Conservation (phyloP, 2,797 vertebrate genomes). For the Amniataba percoides region DNA sequence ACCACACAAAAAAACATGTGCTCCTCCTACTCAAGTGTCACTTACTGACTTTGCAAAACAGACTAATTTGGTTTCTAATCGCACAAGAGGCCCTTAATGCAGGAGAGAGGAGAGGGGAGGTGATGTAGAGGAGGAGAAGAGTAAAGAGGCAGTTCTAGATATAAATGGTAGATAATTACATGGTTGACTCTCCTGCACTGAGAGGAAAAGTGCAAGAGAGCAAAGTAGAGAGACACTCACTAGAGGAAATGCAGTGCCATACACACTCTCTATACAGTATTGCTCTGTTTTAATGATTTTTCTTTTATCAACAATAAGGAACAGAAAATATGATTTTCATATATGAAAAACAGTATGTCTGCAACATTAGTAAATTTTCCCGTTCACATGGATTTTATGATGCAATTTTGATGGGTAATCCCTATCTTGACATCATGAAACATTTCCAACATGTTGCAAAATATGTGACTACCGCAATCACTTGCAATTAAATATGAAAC, state of each 20-base stretch:
- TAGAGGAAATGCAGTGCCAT: background rate
- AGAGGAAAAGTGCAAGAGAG: constrained; percentile 45
- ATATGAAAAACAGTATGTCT: background rate
- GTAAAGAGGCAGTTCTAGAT: constrained; percentile 34
- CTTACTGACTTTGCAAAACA: constrained; percentile 40
- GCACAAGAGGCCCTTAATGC: constrained; percentile 34
- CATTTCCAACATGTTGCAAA: background rate
- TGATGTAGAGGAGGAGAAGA: constrained; percentile 27
- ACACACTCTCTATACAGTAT: background rate
- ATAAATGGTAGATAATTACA: constrained; percentile 64
- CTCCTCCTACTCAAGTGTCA: constrained; percentile 42
- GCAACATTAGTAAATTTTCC: constrained; percentile 5
- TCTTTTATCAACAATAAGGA: background rate
- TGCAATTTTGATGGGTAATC: background rate
- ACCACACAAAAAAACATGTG: constrained; percentile 18
- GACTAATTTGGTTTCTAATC: constrained; percentile 29
- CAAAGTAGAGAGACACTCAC: constrained; percentile 17
- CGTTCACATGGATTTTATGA: background rate
- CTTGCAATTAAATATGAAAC: background rate
- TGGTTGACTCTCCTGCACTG: constrained; percentile 23
- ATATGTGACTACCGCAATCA: background rate
- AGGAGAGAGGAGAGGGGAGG: constrained; percentile 10
- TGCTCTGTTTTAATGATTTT: constrained; percentile 1
- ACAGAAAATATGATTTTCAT: background rate
- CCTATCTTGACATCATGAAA: background rate